A percentile compares a stretch with the other conserved stretches of the same genome.
phyloP scores from a whole-genome alignment of 2,113 vertebrate species.

The Brienomyrus brachyistius region DNA sequence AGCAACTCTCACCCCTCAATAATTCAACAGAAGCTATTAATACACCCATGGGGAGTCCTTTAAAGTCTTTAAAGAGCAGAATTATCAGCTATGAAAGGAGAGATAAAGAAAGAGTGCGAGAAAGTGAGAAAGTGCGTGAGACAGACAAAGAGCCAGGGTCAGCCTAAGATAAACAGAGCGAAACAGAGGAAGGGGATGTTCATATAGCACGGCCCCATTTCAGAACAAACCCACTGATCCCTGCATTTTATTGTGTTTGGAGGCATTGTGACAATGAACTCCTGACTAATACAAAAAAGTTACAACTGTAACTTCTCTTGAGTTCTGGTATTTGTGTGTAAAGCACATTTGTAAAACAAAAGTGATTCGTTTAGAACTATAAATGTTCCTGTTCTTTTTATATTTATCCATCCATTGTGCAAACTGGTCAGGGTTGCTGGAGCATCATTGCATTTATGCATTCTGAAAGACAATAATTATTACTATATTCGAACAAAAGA shows the following conservation, averaged over 20 bases:
- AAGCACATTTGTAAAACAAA: background rate
- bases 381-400: background rate
- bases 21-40: conserved; percentile 73
- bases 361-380: background rate
- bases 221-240: conserved; percentile 54
- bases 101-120: conserved; percentile 28
- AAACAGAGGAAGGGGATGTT: background rate
- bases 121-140: conserved; percentile 39
- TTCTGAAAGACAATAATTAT: background rate
- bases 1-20: conserved; percentile 68
- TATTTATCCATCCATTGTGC: background rate
- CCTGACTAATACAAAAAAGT: conserved; percentile 26
- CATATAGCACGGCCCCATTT: conserved; percentile 25
- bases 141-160: conserved; percentile 32
- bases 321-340: background rate
- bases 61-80: conserved; percentile 58
- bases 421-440: background rate
- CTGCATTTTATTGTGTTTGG: conserved; percentile 47
- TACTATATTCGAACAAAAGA: background rate
- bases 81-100: conserved; percentile 61
- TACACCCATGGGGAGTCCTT: conserved; percentile 69
- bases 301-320: background rate
- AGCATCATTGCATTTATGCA: background rate
- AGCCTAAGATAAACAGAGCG: conserved; percentile 26
- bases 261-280: conserved; percentile 60